Conservation (phyloP, 2,113 vertebrate genomes). For the Tursiops truncatus region DNA sequence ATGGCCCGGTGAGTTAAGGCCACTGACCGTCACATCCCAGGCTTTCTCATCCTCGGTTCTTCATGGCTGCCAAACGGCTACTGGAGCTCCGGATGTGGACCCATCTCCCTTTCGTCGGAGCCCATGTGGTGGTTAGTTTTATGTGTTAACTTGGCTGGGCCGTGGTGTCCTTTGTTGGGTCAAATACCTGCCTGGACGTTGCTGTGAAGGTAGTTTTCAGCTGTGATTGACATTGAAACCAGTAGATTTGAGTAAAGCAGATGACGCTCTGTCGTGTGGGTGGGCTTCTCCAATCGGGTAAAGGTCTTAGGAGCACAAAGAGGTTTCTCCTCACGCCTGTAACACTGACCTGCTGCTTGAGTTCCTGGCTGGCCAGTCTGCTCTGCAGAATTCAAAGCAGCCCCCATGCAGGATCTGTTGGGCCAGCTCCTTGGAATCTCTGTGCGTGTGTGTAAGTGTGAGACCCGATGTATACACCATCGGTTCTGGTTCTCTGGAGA, state of each 20-base stretch:
- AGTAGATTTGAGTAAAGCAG: neutral
- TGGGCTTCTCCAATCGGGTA: neutral
- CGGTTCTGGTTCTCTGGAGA: neutral
- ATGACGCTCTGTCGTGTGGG: rapidly evolving
- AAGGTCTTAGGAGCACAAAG: neutral
- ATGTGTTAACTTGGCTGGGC: neutral
- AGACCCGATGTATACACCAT: rapidly evolving
- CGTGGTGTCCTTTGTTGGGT: neutral
- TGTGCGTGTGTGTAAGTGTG: too few species aligned
- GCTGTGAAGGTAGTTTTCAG: neutral
- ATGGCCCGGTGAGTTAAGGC: neutral
- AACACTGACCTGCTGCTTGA: rapidly evolving
- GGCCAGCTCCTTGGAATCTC: neutral
- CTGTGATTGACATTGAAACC: neutral
- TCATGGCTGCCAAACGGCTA: neutral
- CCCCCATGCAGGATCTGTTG: rapidly evolving
- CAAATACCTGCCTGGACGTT: neutral
- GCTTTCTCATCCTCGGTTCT: neutral
- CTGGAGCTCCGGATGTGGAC: neutral
- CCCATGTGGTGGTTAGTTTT: too few species aligned
- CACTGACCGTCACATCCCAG: neutral
- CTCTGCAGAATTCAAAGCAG: neutral
- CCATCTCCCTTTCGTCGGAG: neutral
- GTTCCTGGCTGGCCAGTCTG: too few species aligned
- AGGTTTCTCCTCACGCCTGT: too few species aligned